phyloP scores from a whole-genome alignment of 2,888 invertebrate genomes.

The Erebia palarica region DNA sequence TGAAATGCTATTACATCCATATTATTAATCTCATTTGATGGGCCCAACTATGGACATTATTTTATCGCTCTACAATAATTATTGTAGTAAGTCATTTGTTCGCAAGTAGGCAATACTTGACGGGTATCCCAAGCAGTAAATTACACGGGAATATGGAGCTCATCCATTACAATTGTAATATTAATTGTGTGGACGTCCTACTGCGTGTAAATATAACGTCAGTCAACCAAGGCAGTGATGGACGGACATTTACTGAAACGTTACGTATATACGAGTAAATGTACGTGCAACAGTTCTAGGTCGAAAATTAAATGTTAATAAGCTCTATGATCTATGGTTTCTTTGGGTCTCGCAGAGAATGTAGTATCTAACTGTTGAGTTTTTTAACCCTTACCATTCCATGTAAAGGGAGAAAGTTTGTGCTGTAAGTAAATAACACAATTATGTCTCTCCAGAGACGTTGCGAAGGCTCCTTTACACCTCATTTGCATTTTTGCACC shows the following conservation, averaged over 20 bases:
- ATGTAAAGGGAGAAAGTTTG: no score
- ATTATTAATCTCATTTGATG: no score
- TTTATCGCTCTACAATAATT: neutral
- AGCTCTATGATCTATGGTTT: constrained; percentile 50
- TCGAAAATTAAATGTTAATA: constrained; percentile 29
- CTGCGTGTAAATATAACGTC: constrained; percentile 59
- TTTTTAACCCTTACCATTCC: no score
- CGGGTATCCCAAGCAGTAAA: constrained; percentile 38
- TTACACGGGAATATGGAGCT: constrained; percentile 41
- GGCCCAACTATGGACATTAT: no score
- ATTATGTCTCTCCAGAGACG: no score
- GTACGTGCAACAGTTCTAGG: neutral
- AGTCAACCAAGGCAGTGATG: constrained; percentile 51
- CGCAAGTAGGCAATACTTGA: constrained; percentile 36
- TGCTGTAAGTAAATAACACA: no score
- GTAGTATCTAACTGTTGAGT: no score
- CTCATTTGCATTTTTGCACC: no score
- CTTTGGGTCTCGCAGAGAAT: no score
- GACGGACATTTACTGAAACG: constrained; percentile 29
- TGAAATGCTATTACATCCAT: no score
- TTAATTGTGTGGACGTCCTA: constrained; percentile 65
- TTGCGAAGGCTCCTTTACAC: no score
- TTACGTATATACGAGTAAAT: constrained; percentile 1
- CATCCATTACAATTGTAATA: constrained; percentile 52
- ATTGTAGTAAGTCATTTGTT: constrained; percentile 39